Base-by-base conservation (phyloP, 2,888 invertebrate species). In the Drosophila demipolita region DNA sequence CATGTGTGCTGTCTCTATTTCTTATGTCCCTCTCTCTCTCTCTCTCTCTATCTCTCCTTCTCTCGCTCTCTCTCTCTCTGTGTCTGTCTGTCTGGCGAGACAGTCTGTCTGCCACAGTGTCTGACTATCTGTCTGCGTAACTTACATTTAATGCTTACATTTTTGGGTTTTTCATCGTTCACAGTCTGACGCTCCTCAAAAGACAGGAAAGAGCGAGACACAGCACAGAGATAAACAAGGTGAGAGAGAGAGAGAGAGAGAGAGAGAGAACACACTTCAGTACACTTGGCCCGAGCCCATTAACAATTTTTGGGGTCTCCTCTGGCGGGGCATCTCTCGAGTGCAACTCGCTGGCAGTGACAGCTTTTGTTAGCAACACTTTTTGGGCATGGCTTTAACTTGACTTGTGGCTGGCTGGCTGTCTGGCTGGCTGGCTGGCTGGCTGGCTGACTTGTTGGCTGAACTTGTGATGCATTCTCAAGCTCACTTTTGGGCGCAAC, bases 131-230 rank as follows among this genome's bases (percentile, higher is more conserved):
- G 45, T 49, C 48, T 58, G 65, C 65, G 58, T 74, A 55, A 84
- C 80, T 89, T 76, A 85, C 80, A 89, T 85, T 87, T 75, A 87
- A 87, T 87, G 89, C 74, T 83, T 74, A 78, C 71, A 83, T 82
- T 85, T 87, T 87, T 83, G 87, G 89, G 82, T 82, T 89, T 85
- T 89, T 75, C 87, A 73, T 80, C 80, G 40, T 89, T 86, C 75
- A 89, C 87, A 87, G 89, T 87, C 87, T 87, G 89, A 87, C 87
- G 89, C 87, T 81, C 76, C 87, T 80, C 84, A 82, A 82, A 77
- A 75, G 79, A 64, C 79, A 64, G 63, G 54, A 69, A 69, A 53
- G 20, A 33, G 53, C 69, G 68, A 45, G 45, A 45, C 80, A 80
- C 74, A 84, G 72, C 81, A 67, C 71, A 83, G 69, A 78, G 3